These are phyloP conservation scores for Acomys russatus DNA, from an alignment of 2,797 vertebrate genomes.

Conservation along the genomic window DNA sequence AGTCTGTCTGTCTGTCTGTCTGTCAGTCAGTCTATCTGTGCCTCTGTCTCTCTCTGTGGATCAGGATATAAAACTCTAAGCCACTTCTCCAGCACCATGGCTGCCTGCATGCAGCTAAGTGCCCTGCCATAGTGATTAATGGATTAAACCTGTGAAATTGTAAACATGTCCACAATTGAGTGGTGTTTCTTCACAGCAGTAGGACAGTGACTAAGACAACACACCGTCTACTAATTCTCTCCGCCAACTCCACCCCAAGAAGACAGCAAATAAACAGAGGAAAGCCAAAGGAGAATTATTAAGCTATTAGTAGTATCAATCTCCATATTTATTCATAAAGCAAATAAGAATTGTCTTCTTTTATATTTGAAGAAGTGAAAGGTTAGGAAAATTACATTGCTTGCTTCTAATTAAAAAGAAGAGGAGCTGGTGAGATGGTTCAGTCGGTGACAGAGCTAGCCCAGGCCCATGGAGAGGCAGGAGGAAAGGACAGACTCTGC, in stretches of 20 bases:
- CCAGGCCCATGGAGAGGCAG: not conserved
- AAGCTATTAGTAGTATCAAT: not conserved
- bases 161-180: not conserved
- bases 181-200: not conserved
- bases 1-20: not conserved
- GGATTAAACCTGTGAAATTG: not conserved
- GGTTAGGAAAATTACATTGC: not conserved
- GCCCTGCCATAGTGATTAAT: not conserved
- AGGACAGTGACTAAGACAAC: not conserved
- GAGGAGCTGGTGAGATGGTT: not conserved
- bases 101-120: too few species aligned
- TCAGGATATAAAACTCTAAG: not conserved
- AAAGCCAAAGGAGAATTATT: not conserved
- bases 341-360: not conserved
- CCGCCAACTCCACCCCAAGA: not conserved
- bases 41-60: not conserved
- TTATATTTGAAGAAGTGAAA: conserved; percentile 41
- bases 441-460: not conserved
- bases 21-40: not conserved
- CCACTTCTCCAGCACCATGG: not conserved
- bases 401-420: conserved; percentile 4
- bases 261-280: not conserved
- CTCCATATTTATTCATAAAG: not conserved
- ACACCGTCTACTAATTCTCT: not conserved
- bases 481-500: not conserved